phyloP scores from a whole-genome alignment of 2,113 vertebrate genomes.

The Calonectris borealis region DNA sequence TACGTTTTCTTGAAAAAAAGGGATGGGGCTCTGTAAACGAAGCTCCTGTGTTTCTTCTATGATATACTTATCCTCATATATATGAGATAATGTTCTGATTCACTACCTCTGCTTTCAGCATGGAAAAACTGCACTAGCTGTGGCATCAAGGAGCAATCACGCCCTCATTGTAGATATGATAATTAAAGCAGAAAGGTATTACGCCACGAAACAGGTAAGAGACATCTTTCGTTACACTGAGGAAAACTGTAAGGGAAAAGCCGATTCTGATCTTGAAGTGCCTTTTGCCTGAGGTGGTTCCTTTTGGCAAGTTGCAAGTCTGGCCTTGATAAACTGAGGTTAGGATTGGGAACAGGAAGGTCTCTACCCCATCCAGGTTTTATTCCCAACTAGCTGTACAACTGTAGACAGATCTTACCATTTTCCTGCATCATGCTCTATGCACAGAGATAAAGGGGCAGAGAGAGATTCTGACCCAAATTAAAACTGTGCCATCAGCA shows the following conservation, averaged over 20 bases:
- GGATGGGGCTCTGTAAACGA: neutral
- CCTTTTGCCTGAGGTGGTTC: neutral
- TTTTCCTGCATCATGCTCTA: neutral
- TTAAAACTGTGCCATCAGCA: neutral
- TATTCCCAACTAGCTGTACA: neutral
- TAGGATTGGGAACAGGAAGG: neutral
- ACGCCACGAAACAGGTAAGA: slow-evolving; percentile 79
- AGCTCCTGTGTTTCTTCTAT: neutral
- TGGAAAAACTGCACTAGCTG: slow-evolving; percentile 82
- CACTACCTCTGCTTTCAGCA: slow-evolving; percentile 72
- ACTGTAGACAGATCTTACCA: neutral
- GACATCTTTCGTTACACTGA: neutral
- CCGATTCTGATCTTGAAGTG: neutral
- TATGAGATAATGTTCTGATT: neutral
- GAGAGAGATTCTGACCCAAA: neutral
- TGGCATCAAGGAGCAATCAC: slow-evolving; percentile 84
- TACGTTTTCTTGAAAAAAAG: neutral
- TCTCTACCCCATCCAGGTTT: neutral
- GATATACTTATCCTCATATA: neutral
- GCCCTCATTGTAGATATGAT: slow-evolving; percentile 90
- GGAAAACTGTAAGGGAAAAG: neutral
- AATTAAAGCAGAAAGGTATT: slow-evolving; percentile 91
- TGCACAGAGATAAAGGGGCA: neutral
- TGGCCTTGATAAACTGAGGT: neutral
- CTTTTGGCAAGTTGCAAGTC: neutral